Evolutionary conservation across 2,888 invertebrate genomes (phyloP).

Genomic region (Lepidochitona cinerea): DNA sequence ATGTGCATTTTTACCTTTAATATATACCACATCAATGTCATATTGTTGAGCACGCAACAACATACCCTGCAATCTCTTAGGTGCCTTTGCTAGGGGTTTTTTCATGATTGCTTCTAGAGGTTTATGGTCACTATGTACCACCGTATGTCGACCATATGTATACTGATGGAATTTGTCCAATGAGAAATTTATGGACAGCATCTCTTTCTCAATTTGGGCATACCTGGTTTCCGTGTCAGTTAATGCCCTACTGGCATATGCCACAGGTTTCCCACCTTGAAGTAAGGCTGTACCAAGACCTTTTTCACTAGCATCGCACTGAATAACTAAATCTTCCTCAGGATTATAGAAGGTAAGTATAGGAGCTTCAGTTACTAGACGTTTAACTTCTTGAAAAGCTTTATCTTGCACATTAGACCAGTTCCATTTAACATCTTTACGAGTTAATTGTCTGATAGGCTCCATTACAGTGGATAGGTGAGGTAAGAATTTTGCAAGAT

Average conservation of each 20-base stretch:
- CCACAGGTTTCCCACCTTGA: conserved; percentile 16
- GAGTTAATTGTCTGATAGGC: not conserved
- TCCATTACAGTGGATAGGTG: conserved; percentile 6
- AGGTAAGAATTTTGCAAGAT: conserved; percentile 11
- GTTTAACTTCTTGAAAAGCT: not conserved
- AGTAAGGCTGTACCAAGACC: conserved; percentile 13
- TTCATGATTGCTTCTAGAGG: conserved; percentile 13
- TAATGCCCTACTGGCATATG: conserved; percentile 15
- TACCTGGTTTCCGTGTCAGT: conserved; percentile 16
- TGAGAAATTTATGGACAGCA: too few species aligned
- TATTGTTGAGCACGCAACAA: conserved; percentile 4
- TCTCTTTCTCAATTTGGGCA: conserved; percentile 24
- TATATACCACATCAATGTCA: conserved; percentile 1
- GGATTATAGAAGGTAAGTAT: not conserved
- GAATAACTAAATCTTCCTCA: not conserved
- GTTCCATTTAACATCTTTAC: not conserved
- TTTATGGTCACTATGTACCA: conserved; percentile 13
- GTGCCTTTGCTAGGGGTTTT: not conserved
- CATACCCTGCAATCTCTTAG: conserved; percentile 16
- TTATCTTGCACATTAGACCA: not conserved
- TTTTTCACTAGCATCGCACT: conserved; percentile 9
- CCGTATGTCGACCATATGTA: conserved; percentile 8
- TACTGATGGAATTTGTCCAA: conserved; percentile 18
- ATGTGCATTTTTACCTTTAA: conserved; percentile 21
- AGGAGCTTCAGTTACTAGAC: not conserved